Evolutionary conservation across 2,888 invertebrate species (phyloP), one percentile per base, ranked within the genome.

Genomic region (Andrena bicolor): DNA sequence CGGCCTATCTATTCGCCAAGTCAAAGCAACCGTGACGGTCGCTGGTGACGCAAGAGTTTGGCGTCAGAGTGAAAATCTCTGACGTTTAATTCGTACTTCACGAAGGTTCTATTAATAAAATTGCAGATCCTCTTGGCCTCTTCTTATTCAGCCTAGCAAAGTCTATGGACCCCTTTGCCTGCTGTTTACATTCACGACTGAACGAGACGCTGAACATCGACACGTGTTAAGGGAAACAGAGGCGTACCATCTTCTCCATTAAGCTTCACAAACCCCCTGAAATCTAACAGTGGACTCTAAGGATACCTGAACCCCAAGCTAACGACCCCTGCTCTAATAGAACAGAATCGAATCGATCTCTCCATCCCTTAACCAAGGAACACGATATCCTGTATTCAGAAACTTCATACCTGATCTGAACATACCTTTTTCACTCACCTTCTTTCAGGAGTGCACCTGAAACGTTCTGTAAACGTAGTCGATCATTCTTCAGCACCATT

Each of bases 381-480:
- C 41, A 41, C 13, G 41, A 41, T 41, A 41, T 23, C 23, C 56
- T 56, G 56, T 10, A 13, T 10, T 23, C 23, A 13, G 23, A 20
- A 53, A 20, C 53, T n/a, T 23, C 20, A 10, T n/a, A 53, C 8
- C 20, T 4, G 56, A 56, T 23, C n/a, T 13, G 23, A 56, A 56
- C 7, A 2, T 13, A 35, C 13, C 28, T 61, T 71, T 8, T 6
- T 41, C 26, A 63, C 86, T 74, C 65, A 89, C 90, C 90, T 89
- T 90, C 87, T 48, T 90, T 90, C 51, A 90, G 58, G 20, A 80
- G 60, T 26, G 58, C 58, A 28, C 88, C 90, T 16, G 90, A 82
- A 16, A 90, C 79, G 65, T 90, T 79, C 30, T 78, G 80, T 58
- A 90, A 76, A n/a, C 65, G 77, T 6, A 71, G 61, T 60, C 80